Evolutionary conservation across 2,888 invertebrate genomes (phyloP).

Genomic region (Drosophila affinis): DNA sequence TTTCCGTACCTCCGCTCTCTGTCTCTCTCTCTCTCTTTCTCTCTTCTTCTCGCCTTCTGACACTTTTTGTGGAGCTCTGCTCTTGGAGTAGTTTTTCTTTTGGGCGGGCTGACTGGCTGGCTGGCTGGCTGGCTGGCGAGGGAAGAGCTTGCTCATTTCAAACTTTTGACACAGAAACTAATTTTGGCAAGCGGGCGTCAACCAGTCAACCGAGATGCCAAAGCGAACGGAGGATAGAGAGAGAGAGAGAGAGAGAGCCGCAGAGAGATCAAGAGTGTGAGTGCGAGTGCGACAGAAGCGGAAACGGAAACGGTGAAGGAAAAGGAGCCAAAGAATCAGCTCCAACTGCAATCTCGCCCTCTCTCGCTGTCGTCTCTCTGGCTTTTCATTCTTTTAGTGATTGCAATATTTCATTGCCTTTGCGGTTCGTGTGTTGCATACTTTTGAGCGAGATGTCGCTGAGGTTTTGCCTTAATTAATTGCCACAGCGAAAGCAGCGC

Average conservation of each 20-base stretch:
- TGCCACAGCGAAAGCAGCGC: conserved; percentile 41
- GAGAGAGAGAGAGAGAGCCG: background rate
- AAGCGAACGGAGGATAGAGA: background rate
- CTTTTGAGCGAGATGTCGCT: conserved; percentile 61
- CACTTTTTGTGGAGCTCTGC: conserved; percentile 22
- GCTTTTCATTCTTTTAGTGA: conserved; percentile 79
- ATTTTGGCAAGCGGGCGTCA: conserved; percentile 77
- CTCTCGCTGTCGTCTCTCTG: conserved; percentile 39
- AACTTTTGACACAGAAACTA: conserved; percentile 81
- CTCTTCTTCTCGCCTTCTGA: conserved; percentile 8
- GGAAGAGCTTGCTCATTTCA: conserved; percentile 71
- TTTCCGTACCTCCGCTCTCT: background rate
- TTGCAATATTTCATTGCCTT: conserved; percentile 81
- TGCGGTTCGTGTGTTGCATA: conserved; percentile 80
- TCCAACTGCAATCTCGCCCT: conserved; percentile 28
- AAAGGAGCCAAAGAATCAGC: conserved; percentile 9
- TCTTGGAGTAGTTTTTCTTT: conserved; percentile 53
- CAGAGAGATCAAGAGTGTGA: background rate
- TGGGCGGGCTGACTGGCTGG: conserved; percentile 22
- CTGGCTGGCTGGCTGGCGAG: conserved; percentile 14
- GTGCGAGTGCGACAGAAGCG: conserved; percentile 16
- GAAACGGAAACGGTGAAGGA: conserved; percentile 13
- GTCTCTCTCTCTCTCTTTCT: too few species aligned
- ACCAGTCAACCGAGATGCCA: conserved; percentile 47
- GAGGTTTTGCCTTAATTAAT: conserved; percentile 79